phyloP scores from a whole-genome alignment of 2,888 invertebrate species.

The Pycnomerus fuliginosus region DNA sequence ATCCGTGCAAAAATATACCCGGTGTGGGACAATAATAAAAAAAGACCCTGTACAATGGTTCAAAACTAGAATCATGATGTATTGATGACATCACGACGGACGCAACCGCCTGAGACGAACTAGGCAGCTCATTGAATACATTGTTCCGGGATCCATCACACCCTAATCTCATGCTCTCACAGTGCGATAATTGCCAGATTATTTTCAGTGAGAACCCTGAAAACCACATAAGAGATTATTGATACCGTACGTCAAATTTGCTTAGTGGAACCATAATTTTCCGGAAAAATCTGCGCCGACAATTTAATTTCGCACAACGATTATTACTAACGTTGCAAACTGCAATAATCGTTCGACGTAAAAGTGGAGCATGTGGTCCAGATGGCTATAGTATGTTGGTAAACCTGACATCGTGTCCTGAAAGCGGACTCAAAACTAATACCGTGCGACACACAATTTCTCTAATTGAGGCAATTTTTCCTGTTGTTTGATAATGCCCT shows the following conservation, averaged over 20 bases:
- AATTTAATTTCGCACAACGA: slow-evolving; percentile 16
- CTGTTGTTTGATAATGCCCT: too few relatives aligned
- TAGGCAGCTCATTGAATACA: slow-evolving; percentile 30
- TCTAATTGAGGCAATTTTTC: too few relatives aligned
- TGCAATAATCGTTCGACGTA: slow-evolving; percentile 16
- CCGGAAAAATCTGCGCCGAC: slow-evolving; percentile 5
- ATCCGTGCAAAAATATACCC: too few relatives aligned
- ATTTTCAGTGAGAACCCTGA: slow-evolving; percentile 11
- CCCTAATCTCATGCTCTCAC: slow-evolving; percentile 11
- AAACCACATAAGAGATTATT: too few relatives aligned
- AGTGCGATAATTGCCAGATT: slow-evolving; percentile 17
- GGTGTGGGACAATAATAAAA: too few relatives aligned
- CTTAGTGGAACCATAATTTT: too few relatives aligned
- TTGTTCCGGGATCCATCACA: slow-evolving; percentile 23
- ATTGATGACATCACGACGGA: slow-evolving; percentile 25
- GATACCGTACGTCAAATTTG: too few relatives aligned
- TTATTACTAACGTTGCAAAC: slow-evolving; percentile 13
- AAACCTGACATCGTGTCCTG: slow-evolving; percentile 7
- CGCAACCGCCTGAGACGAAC: slow-evolving; percentile 27
- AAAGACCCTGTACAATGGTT: too few relatives aligned
- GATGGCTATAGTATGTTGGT: slow-evolving; percentile 11
- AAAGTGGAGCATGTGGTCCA: slow-evolving; percentile 18
- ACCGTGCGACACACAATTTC: too few relatives aligned
- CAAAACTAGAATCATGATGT: slow-evolving; percentile 22
- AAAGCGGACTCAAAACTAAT: slow-evolving; percentile 2